phyloP scores from a whole-genome alignment of 2,113 vertebrate genomes.

The Sorex fumeus region DNA sequence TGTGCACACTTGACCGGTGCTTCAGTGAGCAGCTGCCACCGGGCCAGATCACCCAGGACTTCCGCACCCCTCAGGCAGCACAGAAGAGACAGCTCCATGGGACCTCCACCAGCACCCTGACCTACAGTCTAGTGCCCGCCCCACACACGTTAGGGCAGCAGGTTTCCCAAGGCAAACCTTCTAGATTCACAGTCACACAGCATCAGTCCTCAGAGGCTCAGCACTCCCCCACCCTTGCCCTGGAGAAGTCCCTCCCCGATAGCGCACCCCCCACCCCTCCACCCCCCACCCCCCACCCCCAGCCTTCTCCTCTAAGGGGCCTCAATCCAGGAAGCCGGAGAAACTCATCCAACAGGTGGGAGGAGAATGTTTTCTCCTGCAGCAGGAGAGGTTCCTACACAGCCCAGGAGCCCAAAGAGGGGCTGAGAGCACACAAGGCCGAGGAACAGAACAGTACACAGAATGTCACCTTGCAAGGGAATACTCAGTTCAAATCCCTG shows the following conservation, averaged over 20 bases:
- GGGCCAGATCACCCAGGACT: no score
- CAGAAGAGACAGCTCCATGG: background rate
- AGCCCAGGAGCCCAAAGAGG: background rate
- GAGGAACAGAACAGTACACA: no score
- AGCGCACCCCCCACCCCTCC: background rate
- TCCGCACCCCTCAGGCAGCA: background rate
- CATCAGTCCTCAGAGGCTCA: background rate
- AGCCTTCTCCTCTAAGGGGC: constrained; percentile 33
- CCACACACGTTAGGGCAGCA: background rate
- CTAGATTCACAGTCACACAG: background rate
- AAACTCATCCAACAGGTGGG: constrained; percentile 84
- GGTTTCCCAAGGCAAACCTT: constrained; percentile 1
- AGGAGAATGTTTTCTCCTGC: constrained; percentile 3
- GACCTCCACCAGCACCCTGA: background rate
- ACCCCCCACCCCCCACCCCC: background rate
- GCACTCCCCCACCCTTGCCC: background rate
- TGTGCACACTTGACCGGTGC: rapidly evolving
- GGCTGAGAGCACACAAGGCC: no score
- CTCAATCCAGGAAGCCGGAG: constrained; percentile 42
- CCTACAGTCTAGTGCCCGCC: background rate
- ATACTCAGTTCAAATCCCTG: no score
- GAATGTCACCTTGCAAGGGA: no score
- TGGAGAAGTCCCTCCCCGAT: background rate
- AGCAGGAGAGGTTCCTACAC: background rate
- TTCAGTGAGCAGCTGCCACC: background rate